Evolutionary conservation across 2,888 invertebrate genomes (phyloP).

Genomic region (Phragmatobia fuliginosa): DNA sequence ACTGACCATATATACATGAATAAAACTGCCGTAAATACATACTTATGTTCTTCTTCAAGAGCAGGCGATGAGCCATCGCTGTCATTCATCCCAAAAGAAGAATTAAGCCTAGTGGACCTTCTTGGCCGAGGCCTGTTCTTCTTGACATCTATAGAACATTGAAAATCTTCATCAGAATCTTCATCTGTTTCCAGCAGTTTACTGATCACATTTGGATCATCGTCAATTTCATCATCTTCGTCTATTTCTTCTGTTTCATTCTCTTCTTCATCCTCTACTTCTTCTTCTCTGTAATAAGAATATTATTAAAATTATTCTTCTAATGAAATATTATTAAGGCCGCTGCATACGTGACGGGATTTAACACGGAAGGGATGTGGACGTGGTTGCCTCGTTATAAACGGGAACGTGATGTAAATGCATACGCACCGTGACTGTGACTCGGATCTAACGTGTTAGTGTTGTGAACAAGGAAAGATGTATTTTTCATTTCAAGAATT

Average conservation of each 20-base stretch:
- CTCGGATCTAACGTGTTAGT: no score
- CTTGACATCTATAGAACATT: constrained; percentile 57
- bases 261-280: constrained; percentile 42
- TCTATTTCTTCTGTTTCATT: constrained; percentile 50
- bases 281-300: constrained; percentile 44
- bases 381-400: no score
- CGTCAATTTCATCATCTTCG: constrained; percentile 71
- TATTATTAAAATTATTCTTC: no score
- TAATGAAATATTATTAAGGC: no score
- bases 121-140: constrained; percentile 61
- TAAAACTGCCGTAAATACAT: constrained; percentile 30
- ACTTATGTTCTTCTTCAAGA: constrained; percentile 62
- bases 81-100: constrained; percentile 58
- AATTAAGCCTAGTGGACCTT: constrained; percentile 62
- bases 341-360: no score
- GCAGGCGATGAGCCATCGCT: constrained; percentile 54
- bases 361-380: no score
- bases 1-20: no score
- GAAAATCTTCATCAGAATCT: constrained; percentile 70
- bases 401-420: no score
- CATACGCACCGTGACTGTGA: no score
- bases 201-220: constrained; percentile 77
- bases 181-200: constrained; percentile 76
- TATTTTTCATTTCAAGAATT: no score
- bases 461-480: no score